Base-by-base conservation (phyloP, 2,797 vertebrate species). In the Labroides dimidiatus region DNA sequence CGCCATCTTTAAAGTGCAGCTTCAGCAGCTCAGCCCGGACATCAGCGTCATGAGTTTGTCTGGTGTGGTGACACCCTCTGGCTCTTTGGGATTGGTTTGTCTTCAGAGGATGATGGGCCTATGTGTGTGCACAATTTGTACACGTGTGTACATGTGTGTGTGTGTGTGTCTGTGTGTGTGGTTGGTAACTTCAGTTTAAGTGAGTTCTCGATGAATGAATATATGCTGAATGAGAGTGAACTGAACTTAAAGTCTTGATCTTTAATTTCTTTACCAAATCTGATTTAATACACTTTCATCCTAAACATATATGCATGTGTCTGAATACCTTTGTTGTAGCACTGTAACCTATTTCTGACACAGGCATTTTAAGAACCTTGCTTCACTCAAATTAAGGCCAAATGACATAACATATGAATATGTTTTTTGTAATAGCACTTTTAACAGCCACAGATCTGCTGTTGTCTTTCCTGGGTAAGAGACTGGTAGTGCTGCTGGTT, bases 21-120 rank as follows among this genome's bases (percentile, higher is more conserved):
- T 78, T 90, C 87, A 91, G 91, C 87, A 87, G 84, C 84, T 81
- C 81, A 77, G 78, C 89, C 82, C 89, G 91, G 88, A 88, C 90
- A 83, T 79, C 83, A 77, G 86, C 85, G 87, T 84, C 89, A 87
- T 84, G 84, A 88, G 84, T 86, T 85, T 79, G 63, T 80, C 85
- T 85, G 88, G 88, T 86, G 82, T 37, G 72, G 76, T 89, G 80
- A 82, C 75, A 77, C 78, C 87, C 89, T 89, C 88, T 81, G 86
- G 90, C 89, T 85, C 82, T 72, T 83, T 75, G 76, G 84, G 87
- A 91, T 91, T 90, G 89, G 89, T 87, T 84, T 81, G 85, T 84
- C 80, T 87, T 79, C 83, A 74, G 64, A 85, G 72, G 77, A 69
- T 71, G 81, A 23, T 24, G 16, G 23, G 63, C 23, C 50, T 47